Base-by-base conservation (phyloP, 1,140 invertebrate species). In the Drosophila kikkawai region DNA sequence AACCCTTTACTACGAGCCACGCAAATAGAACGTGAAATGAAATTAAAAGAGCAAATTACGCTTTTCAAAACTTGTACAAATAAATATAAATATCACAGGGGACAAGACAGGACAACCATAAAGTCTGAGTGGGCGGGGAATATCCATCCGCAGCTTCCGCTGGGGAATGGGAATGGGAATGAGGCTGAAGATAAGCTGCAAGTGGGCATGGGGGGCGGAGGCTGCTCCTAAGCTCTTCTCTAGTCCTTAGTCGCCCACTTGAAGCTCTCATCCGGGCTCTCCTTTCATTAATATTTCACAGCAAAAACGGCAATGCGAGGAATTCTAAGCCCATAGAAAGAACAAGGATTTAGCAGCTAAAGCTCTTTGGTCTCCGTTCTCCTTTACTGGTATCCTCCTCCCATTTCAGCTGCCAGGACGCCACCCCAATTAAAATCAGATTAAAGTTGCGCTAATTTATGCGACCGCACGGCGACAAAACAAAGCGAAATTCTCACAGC, bases 371-470 rank as follows among this genome's bases (percentile, higher is more conserved):
- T 73, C 44, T 51, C 44, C 11, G 22, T 17, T 7, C 36, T 39
- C 26, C 26, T 3, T 42, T 42, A 7, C 48, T 17, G 4, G 9
- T 9, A 22, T 22, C 22, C 51, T 13, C 9, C 37, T 3, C 47
- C 26, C 19, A n/a, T 44, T 71, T 29, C 4, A 17, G 48, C n/a
- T 34, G 9, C 37, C 37, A 32, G 26, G 11, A 37, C 26, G 13
- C 85, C 80, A 70, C 68, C 83, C 79, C 85, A 90, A 88, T 88
- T 88, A 88, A 88, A 88, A 88, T 88, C 85, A 90, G 85, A 88
- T 88, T 88, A 88, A 88, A 88, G 85, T 90, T 85, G 70, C 81
- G 85, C 85, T 88, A 88, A 88, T 88, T 88, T 88, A 88, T 88
- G 85, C 85, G 70, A 85, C 85, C 85, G 86, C 85, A 88, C 85